A percentile compares a stretch with the other conserved stretches of the same genome.
Conservation (phyloP, 2,888 invertebrate genomes). For the Oxystoma pomonae region DNA sequence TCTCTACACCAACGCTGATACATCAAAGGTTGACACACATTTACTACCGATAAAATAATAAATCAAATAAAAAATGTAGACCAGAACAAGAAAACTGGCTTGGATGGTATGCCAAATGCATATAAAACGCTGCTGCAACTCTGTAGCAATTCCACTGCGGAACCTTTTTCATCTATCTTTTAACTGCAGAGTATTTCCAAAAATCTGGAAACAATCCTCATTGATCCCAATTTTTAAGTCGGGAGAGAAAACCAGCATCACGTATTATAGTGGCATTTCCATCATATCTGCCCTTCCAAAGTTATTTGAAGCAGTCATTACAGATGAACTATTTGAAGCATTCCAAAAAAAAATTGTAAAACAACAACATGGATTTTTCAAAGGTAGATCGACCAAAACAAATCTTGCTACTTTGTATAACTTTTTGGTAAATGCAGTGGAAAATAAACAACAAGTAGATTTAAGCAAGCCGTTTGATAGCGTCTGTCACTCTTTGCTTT, state of each 20-base stretch:
- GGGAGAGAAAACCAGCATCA: not conserved
- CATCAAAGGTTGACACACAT: no score
- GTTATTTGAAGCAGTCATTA: not conserved
- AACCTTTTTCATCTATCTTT: not conserved
- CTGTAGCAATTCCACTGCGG: not conserved
- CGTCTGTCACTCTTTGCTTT: not conserved
- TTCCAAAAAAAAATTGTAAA: not conserved
- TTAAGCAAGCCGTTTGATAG: not conserved
- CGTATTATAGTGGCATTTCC: no score
- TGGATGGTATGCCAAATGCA: not conserved
- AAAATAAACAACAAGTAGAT: not conserved
- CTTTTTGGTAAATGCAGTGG: not conserved
- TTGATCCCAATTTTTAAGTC: not conserved
- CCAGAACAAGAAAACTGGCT: not conserved
- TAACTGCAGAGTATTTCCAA: not conserved
- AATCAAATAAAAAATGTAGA: no score
- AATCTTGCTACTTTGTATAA: not conserved
- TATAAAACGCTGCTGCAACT: not conserved
- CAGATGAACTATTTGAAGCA: not conserved
- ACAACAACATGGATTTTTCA: not conserved
- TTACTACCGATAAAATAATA: no score
- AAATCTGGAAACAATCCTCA: not conserved
- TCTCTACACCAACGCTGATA: no score
- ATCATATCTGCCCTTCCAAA: no score
- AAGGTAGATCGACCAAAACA: not conserved